phyloP scores from a whole-genome alignment of 2,113 vertebrate genomes.

The Gymnobelideus leadbeateri region DNA sequence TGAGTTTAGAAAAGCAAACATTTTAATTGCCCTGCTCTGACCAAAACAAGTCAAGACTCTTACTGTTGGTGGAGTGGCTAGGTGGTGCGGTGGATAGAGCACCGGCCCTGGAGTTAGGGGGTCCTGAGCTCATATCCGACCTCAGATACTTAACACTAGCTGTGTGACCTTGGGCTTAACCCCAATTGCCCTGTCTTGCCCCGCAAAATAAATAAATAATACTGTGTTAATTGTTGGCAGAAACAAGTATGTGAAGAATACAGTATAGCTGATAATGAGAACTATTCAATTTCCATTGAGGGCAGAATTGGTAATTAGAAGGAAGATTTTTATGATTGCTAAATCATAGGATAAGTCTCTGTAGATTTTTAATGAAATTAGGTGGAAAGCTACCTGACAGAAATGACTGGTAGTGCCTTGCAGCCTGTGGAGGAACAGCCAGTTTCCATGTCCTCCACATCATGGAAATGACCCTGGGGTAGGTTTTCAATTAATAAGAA shows the following conservation, averaged over 20 bases:
- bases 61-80: not conserved
- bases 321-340: not conserved
- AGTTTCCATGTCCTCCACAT: not conserved
- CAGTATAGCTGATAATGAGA: not conserved
- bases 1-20: slow-evolving; percentile 20
- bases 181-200: too few species aligned
- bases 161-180: too few species aligned
- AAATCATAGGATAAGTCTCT: not conserved
- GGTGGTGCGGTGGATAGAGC: too few species aligned
- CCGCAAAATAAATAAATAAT: too few species aligned
- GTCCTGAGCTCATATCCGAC: too few species aligned
- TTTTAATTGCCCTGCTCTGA: not conserved
- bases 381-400: not conserved
- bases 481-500: not conserved
- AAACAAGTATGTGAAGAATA: not conserved
- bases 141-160: too few species aligned
- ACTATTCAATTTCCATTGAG: not conserved
- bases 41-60: not conserved
- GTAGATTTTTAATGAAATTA: not conserved
- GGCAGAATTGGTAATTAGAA: not conserved
- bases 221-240: too few species aligned
- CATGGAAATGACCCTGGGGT: too few species aligned
- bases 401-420: not conserved
- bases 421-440: not conserved
- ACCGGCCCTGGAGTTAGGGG: too few species aligned